phyloP scores from a whole-genome alignment of 1,140 invertebrate genomes.

The Ladona fulva region DNA sequence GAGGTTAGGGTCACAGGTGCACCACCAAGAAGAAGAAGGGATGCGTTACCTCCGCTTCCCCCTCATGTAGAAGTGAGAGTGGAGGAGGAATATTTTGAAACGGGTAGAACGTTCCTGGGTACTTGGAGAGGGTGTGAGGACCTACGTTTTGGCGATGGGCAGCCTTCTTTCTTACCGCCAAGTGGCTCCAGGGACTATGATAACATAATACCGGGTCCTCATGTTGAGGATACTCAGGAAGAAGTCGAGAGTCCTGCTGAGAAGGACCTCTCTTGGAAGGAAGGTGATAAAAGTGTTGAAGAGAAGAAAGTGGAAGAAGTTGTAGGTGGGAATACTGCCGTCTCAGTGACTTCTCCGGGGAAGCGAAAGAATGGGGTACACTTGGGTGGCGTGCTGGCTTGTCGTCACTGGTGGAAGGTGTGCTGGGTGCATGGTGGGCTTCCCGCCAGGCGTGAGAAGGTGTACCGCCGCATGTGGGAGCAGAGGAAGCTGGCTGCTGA shows the following conservation, averaged over 20 bases:
- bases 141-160: not conserved
- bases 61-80: not conserved
- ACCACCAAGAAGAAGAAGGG: no score
- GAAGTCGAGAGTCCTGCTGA: not conserved
- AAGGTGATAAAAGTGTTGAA: no score
- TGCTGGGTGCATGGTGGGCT: not conserved
- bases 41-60: no score
- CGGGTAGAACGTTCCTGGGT: not conserved
- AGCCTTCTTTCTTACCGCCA: not conserved
- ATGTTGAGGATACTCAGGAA: not conserved
- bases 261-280: no score
- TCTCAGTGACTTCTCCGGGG: not conserved
- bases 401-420: slow-evolving; percentile 1
- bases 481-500: not conserved
- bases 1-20: no score
- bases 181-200: not conserved
- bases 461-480: slow-evolving; percentile 1
- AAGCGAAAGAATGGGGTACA: not conserved
- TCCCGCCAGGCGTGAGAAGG: not conserved
- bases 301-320: no score
- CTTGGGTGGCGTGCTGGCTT: not conserved
- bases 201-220: not conserved
- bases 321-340: not conserved
- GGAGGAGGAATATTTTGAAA: not conserved
- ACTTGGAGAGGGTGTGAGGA: not conserved